phyloP scores from a whole-genome alignment of 92 coral and sea anemone genomes.

The Virgularia gustaviana region DNA sequence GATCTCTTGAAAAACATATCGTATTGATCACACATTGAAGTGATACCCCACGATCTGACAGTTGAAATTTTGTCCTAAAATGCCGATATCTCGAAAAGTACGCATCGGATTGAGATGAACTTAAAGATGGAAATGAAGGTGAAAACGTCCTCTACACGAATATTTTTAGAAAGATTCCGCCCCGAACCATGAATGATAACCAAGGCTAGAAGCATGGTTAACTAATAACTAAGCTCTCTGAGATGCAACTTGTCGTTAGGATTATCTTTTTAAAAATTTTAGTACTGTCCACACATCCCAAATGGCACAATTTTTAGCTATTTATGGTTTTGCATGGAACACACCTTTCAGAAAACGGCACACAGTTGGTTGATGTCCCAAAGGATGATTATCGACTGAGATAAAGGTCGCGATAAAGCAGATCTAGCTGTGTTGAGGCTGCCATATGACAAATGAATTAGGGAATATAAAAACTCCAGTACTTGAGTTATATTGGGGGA shows the following conservation, averaged over 20 bases:
- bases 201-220: constrained; percentile 50
- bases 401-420: constrained; percentile 40
- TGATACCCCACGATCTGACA: too few species aligned
- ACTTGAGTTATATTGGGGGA: constrained; percentile 44
- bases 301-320: constrained; percentile 34
- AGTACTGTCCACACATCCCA: constrained; percentile 51
- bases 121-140: too few species aligned
- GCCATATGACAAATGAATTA: constrained; percentile 41
- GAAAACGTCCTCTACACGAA: too few species aligned
- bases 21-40: constrained; percentile 31
- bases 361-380: constrained; percentile 45
- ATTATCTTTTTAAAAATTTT: constrained; percentile 28
- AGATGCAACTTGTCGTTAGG: constrained; percentile 43
- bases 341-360: constrained; percentile 43
- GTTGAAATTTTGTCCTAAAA: too few species aligned
- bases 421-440: constrained; percentile 50
- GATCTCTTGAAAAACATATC: constrained; percentile 49
- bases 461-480: constrained; percentile 41
- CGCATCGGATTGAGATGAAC: too few species aligned
- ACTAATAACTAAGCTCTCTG: constrained; percentile 36
- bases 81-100: too few species aligned
- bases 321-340: constrained; percentile 52
- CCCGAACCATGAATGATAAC: constrained; percentile 50
- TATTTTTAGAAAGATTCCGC: too few species aligned
- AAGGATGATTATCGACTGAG: constrained; percentile 23